Evolutionary conservation across 2,113 vertebrate species (phyloP), one percentile per base, ranked within the genome.

Genomic region (Cavia porcellus): DNA sequence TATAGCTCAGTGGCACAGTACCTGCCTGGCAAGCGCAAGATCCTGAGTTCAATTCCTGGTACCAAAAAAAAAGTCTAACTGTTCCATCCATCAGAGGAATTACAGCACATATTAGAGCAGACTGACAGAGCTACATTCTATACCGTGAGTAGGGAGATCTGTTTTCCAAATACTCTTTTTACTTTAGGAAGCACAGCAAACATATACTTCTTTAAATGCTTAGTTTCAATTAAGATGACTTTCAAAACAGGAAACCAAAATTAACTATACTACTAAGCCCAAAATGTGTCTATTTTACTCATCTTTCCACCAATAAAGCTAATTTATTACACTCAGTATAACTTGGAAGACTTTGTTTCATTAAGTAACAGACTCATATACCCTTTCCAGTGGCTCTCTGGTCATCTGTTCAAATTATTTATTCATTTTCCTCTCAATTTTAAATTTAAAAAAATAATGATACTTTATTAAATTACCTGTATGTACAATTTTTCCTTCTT

Each of bases 381-480:
- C 20, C 89, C 68, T 88, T 94, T 77, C 45, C n/a, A 86, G 4
- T n/a, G 83, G 17, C 20, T 70, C 52, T 93, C n/a, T 85, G 57
- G 17, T 64, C 22, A 90, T 85, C 70, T 68, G 82, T 30, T 96
- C 47, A 84, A 90, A 20, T 77, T 24, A 90, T 87, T 84, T 79
- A 92, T 25, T 86, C 32, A 86, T 1, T 35, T 75, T 87, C 64
- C 20, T 47, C 2, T 86, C 47, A 79, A 75, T 30, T 89, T 93
- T 92, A 92, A 86, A 90, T 74, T 86, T 88, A 86, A 92, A 30
- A 90, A 93, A 97, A 64, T 35, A 55, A n/a, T 6, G n/a, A 90
- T 32, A 5, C 32, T 30, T 30, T 38, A 75, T 15, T 64, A 25
- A 86, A 64, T 98, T 98, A 99, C 99, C 99, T 96, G 99, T 99